A percentile compares a stretch with the other conserved stretches of the same genome.
These are phyloP conservation scores for Noctua fimbriata DNA, from an alignment of 2,888 invertebrate genomes.

Conservation along the genomic window DNA sequence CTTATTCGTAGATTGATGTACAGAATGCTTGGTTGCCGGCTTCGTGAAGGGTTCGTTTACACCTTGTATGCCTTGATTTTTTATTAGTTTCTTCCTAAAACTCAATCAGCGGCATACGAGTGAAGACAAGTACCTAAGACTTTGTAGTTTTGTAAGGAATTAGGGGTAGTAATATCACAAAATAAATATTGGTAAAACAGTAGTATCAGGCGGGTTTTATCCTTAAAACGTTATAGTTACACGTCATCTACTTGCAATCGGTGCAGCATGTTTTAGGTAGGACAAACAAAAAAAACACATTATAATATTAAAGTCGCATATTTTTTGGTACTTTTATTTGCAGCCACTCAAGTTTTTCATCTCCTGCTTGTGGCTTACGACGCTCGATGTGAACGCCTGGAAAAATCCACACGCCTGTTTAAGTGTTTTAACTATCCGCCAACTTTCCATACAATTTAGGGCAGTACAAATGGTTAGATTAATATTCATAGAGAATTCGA, in stretches of 20 bases:
- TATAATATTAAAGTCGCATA: background rate
- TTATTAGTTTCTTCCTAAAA: background rate
- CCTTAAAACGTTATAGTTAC: background rate
- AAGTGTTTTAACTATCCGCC: background rate
- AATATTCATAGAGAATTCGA: background rate
- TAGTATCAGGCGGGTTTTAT: background rate
- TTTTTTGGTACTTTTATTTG: constrained; percentile 80
- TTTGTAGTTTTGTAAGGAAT: background rate
- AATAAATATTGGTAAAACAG: background rate
- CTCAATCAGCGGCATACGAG: background rate
- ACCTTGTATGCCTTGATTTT: background rate
- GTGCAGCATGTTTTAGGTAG: background rate
- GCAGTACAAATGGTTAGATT: background rate
- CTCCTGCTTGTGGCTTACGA: constrained; percentile 65
- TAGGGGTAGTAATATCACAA: background rate
- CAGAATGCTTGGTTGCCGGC: background rate
- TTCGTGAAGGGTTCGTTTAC: background rate
- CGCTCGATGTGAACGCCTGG: constrained; percentile 74
- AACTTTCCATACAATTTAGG: background rate
- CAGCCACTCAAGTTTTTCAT: constrained; percentile 79
- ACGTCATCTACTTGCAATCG: background rate
- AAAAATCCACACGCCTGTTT: constrained; percentile 51
- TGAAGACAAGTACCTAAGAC: background rate
- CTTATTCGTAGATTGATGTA: background rate
- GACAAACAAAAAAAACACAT: constrained; percentile 3